phyloP scores from a whole-genome alignment of 1,140 invertebrate genomes.

The Drosophila busckii region DNA sequence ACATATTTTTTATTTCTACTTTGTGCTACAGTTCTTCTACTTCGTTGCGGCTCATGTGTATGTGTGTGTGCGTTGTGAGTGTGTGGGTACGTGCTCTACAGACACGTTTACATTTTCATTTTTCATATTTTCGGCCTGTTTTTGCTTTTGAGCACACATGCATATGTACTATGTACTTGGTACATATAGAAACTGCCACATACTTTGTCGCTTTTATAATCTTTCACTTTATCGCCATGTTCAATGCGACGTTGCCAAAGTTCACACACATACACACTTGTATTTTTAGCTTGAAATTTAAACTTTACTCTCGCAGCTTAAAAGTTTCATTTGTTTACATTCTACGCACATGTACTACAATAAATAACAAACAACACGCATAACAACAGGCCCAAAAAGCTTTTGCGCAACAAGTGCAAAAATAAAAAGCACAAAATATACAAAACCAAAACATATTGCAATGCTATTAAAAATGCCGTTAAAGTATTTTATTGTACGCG shows the following conservation, averaged over 20 bases:
- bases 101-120: constrained; percentile 75
- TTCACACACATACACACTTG: constrained; percentile 27
- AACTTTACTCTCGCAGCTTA: constrained; percentile 48
- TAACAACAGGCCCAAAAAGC: constrained; percentile 40
- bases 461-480: constrained; percentile 21
- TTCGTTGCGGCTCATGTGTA: constrained; percentile 25
- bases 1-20: constrained; percentile 70
- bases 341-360: constrained; percentile 65
- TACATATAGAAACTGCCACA: constrained; percentile 5
- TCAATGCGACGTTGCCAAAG: constrained; percentile 57
- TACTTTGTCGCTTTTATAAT: constrained; percentile 35
- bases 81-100: constrained; percentile 47
- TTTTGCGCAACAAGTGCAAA: constrained; percentile 68
- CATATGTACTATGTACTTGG: background rate
- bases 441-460: constrained; percentile 17
- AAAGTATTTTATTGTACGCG: constrained; percentile 16
- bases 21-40: constrained; percentile 66
- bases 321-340: constrained; percentile 76
- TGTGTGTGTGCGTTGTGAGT: background rate
- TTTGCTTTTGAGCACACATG: constrained; percentile 29
- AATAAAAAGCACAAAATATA: constrained; percentile 29
- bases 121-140: constrained; percentile 66
- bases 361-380: constrained; percentile 36
- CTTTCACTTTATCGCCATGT: constrained; percentile 38
- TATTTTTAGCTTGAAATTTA: background rate